Evolutionary conservation across 2,113 vertebrate genomes (phyloP).

Genomic region (Chauna torquata): DNA sequence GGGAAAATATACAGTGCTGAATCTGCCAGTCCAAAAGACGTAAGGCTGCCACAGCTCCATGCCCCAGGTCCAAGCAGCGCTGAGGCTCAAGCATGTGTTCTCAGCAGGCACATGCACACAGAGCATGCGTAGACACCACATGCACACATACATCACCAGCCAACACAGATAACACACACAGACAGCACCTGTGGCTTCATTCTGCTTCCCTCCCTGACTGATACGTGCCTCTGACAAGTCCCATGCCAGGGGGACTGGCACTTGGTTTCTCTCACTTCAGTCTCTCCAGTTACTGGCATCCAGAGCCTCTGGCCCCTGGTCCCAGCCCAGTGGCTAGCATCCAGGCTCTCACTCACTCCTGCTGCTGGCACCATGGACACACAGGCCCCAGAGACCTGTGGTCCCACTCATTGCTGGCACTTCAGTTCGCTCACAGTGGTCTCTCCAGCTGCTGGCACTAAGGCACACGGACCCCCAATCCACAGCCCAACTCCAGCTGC

Average conservation of each 20-base stretch:
- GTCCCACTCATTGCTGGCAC: background rate
- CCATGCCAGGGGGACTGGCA: background rate
- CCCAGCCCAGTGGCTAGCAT: too few species aligned
- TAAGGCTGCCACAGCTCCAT: background rate
- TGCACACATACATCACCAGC: background rate
- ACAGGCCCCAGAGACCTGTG: background rate
- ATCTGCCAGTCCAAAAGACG: background rate
- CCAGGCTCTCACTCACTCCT: background rate
- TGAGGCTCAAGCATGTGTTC: background rate
- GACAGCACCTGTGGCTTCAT: background rate
- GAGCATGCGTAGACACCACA: background rate
- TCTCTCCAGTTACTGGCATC: background rate
- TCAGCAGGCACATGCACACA: background rate
- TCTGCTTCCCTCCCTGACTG: background rate
- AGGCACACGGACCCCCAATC: rapidly evolving
- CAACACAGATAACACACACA: background rate
- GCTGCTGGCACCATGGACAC: background rate
- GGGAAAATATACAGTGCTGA: background rate
- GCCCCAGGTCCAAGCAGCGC: background rate
- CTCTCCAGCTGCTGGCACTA: background rate
- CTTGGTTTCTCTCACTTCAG: background rate
- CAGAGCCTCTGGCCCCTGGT: background rate
- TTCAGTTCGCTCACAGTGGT: background rate
- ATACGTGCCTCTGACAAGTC: background rate
- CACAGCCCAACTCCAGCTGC: background rate